Evolutionary conservation across 2,888 invertebrate genomes (phyloP), one percentile per base, ranked within the genome.

Genomic region (Cataglyphis livida): DNA sequence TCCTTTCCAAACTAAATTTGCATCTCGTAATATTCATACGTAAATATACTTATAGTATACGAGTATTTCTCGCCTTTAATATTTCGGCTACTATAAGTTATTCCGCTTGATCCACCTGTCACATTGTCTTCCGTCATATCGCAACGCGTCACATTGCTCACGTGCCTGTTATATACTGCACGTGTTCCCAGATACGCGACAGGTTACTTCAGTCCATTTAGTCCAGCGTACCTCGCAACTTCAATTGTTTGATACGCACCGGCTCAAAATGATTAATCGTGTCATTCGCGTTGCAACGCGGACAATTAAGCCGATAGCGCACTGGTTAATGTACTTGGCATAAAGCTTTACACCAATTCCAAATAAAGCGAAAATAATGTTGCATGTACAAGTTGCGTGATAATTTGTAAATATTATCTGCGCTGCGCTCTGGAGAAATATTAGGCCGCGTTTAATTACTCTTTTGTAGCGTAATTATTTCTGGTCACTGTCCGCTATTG

Each of bases 191-290:
- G 71, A 79, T 79, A 79, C 78, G 71, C 71, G 78, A 79, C 78
- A 71, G 78, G 78, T 79, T 79, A 79, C 78, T 71, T 79, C 78
- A 71, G 78, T 48, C 78, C 78, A 71, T 79, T 71, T 79, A 79
- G 71, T 61, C 41, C 59, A 32, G 59, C 71, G 59, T 44, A 59
- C 44, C 78, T 79, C 78, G 71, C 78, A 59, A 79, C 78, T 79
- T 79, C 78, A 71, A 79, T 79, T 79, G 78, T 79, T 79, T 79
- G 71, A 79, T 79, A 79, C 78, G 78, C 57, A 59, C 68, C 70
- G 32, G 78, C 78, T 79, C 71, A 71, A 79, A 79, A 79, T 79
- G 78, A 79, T 79, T 79, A 79, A 79, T 79, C 71, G 71, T 61
- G 73, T 79, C 71, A 71, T 78, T 78, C 71, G 71, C 78, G 78